Base-by-base conservation (phyloP, 2,113 vertebrate species). In the Melanotaenia duboulayi region DNA sequence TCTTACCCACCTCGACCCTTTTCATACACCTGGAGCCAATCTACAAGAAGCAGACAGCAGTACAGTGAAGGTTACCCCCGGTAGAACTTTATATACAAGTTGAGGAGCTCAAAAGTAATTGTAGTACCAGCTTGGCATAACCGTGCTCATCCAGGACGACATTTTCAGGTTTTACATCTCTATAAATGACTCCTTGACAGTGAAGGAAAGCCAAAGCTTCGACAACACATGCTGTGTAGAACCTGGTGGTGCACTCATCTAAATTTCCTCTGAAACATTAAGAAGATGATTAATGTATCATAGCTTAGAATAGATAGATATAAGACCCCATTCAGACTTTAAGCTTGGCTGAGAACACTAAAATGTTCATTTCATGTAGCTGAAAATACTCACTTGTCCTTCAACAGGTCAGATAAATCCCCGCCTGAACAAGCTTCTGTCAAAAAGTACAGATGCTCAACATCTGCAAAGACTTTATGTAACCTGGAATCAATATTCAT, bases 111-210 rank as follows among this genome's bases (percentile, higher is more conserved):
- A 19, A 37, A 32, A 28, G 2, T 2, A 42, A 32, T 8, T 14
- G 2, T 6, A 39, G 60, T 82, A 95, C 94, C 93, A 95, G 88
- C 75, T 95, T 95, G 60, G 90, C 93, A 24, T 94, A 94, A 78
- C 94, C 94, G 0, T 67, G 86, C 52, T 91, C 83, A 80, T 95
- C 90, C 74, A 95, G 86, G 28, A 94, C 58, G 20, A 94, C 89
- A 62, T 94, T 94, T 71, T 94, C 94, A 8, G 93, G 94, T 71
- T 94, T 94, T 75, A 95, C 69, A 42, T 95, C 94, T 84, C 94
- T 90, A 56, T 94, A 93, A 72, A 92, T 17, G 20, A 95, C 84
- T 16, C 86, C 87, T 37, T 58, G 87, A 25, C 52, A 13, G 51
- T 94, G 92, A 40, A 95, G 92, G 81, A 91, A 95, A 64, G 69